These are phyloP conservation scores for Taxidea taxus DNA, from an alignment of 2,113 vertebrate genomes.

Conservation along the genomic window DNA sequence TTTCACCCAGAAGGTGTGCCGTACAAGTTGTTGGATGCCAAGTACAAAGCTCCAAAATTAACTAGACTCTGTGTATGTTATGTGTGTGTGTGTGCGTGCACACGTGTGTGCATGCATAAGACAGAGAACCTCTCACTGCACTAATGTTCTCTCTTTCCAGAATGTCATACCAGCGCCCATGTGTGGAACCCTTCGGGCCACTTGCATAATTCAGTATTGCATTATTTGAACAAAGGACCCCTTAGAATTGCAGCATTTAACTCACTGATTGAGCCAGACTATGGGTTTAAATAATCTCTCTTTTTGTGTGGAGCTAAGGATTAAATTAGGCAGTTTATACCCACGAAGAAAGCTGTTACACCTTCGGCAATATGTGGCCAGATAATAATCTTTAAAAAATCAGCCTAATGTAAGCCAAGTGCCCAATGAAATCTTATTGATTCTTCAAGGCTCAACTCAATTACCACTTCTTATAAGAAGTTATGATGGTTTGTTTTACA, in stretches of 20 bases:
- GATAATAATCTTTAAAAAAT: constrained; percentile 44
- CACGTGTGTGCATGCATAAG: neutral
- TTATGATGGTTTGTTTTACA: neutral
- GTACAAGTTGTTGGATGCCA: neutral
- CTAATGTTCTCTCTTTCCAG: neutral
- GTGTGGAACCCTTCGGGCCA: neutral
- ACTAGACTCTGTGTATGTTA: neutral
- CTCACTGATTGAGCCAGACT: constrained; percentile 33
- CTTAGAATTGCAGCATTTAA: neutral
- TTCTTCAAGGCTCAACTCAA: constrained; percentile 30
- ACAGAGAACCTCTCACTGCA: neutral
- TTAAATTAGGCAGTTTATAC: constrained; percentile 51
- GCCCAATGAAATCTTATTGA: neutral
- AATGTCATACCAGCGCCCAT: neutral
- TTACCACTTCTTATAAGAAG: neutral
- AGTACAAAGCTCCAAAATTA: neutral
- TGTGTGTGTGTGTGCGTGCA: neutral
- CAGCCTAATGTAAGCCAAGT: constrained; percentile 7
- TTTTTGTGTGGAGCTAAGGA: constrained; percentile 12
- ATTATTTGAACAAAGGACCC: constrained; percentile 37
- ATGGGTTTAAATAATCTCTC: constrained; percentile 36
- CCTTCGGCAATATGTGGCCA: constrained; percentile 43
- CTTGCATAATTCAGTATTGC: constrained; percentile 4
- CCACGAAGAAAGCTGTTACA: constrained; percentile 37
- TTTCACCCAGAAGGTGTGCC: neutral